These are phyloP conservation scores for Arenicola marina DNA, from an alignment of 2,888 invertebrate species.

Conservation along the genomic window DNA sequence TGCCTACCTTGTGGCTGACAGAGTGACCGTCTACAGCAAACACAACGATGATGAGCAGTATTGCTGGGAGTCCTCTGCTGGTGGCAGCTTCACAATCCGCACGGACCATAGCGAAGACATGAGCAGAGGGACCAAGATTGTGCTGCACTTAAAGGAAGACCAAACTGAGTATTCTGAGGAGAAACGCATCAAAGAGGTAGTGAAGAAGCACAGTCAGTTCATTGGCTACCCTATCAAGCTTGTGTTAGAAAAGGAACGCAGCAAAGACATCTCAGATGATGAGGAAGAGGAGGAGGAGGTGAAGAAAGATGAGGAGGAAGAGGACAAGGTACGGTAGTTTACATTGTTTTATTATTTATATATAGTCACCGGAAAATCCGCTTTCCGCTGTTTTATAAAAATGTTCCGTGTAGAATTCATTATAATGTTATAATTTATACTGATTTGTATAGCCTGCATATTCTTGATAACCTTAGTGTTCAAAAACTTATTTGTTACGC, in stretches of 20 bases:
- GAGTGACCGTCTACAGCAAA: slow-evolving; percentile 86
- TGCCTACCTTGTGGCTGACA: slow-evolving; percentile 94
- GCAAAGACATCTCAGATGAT: slow-evolving; percentile 61
- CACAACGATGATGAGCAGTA: slow-evolving; percentile 99
- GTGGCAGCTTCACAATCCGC: slow-evolving; percentile 93
- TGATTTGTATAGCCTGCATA: too few relatives aligned
- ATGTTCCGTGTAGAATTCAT: too few relatives aligned
- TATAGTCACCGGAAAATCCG: too few relatives aligned
- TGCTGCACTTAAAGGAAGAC: slow-evolving; percentile 94
- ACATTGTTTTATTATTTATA: too few relatives aligned
- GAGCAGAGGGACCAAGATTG: slow-evolving; percentile 88
- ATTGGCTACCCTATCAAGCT: slow-evolving; percentile 91
- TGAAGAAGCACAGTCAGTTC: slow-evolving; percentile 98
- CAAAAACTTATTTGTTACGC: too few relatives aligned
- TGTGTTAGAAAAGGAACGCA: slow-evolving; percentile 39
- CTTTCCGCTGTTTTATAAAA: too few relatives aligned
- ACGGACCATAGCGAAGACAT: slow-evolving; percentile 68
- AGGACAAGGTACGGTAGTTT: too few relatives aligned
- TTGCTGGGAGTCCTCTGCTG: slow-evolving; percentile 97
- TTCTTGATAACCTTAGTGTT: too few relatives aligned
- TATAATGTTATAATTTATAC: too few relatives aligned
- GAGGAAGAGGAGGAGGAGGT: slow-evolving; percentile 70
- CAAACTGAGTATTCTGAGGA: slow-evolving; percentile 94
- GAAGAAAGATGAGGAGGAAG: slow-evolving; percentile 35
- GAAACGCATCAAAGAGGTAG: slow-evolving; percentile 91